phyloP scores from a whole-genome alignment of 2,113 vertebrate species.

The Myotis brandtii region DNA sequence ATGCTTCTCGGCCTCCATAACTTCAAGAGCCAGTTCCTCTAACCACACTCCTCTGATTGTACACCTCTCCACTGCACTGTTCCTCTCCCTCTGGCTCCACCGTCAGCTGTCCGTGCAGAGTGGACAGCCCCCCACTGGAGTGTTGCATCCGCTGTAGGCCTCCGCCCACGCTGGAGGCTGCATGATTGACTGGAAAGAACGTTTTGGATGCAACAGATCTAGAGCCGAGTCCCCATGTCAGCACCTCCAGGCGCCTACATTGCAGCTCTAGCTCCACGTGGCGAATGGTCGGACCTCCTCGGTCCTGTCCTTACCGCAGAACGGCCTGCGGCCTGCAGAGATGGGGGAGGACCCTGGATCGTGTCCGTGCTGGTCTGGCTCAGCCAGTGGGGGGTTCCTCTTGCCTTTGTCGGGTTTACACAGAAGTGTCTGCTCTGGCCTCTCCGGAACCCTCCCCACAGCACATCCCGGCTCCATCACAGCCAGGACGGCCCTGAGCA shows the following conservation, averaged over 20 bases:
- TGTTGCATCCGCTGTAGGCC: background rate
- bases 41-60: background rate
- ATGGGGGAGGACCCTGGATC: background rate
- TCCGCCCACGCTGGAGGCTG: background rate
- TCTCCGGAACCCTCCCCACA: background rate
- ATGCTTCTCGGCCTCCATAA: background rate
- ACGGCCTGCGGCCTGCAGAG: background rate
- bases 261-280: too few relatives aligned
- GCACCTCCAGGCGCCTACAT: background rate
- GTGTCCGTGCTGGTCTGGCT: background rate
- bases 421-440: background rate
- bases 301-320: background rate
- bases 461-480: background rate
- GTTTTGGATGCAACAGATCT: background rate
- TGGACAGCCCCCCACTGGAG: background rate
- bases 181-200: background rate
- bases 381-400: background rate
- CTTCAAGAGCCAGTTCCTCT: background rate
- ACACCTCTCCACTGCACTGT: background rate
- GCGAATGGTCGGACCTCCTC: background rate
- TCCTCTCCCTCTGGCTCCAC: background rate
- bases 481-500: background rate
- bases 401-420: background rate
- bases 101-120: background rate
- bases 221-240: background rate